phyloP scores from a whole-genome alignment of 2,113 vertebrate genomes.

The Rhinopomastus cyanomelas region DNA sequence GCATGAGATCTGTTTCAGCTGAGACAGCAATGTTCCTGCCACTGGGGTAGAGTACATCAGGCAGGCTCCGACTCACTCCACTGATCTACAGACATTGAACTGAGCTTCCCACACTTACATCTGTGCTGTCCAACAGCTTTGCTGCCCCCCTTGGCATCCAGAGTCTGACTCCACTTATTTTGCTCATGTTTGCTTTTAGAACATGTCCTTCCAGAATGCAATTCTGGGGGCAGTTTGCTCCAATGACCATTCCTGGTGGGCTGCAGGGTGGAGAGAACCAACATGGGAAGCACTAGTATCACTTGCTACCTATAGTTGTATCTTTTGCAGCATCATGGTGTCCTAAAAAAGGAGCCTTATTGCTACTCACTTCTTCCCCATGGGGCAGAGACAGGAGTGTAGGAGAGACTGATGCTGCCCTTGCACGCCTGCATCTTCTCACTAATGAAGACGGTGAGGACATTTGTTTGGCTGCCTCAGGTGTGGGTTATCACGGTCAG shows the following conservation, averaged over 20 bases:
- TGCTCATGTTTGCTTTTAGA: background rate
- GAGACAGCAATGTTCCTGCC: background rate
- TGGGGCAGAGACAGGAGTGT: background rate
- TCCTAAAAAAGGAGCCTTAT: background rate
- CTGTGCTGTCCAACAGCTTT: background rate
- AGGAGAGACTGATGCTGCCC: background rate
- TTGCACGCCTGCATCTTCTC: fast-evolving
- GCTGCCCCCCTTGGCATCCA: background rate
- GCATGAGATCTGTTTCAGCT: background rate
- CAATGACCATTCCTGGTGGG: background rate
- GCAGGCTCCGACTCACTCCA: background rate
- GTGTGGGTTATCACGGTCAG: background rate
- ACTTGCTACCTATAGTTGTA: background rate
- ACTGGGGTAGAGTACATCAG: background rate
- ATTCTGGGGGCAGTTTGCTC: background rate
- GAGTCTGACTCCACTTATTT: fast-evolving
- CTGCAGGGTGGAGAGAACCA: background rate
- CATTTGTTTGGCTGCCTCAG: background rate
- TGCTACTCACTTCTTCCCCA: background rate
- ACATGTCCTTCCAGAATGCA: background rate
- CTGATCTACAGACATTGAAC: background rate
- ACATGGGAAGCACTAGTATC: background rate
- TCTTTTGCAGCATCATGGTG: fast-evolving
- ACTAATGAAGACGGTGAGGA: background rate
- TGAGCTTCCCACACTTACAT: fast-evolving